Conservation (phyloP, 2,797 vertebrate species). For the Meriones psammophilus region DNA sequence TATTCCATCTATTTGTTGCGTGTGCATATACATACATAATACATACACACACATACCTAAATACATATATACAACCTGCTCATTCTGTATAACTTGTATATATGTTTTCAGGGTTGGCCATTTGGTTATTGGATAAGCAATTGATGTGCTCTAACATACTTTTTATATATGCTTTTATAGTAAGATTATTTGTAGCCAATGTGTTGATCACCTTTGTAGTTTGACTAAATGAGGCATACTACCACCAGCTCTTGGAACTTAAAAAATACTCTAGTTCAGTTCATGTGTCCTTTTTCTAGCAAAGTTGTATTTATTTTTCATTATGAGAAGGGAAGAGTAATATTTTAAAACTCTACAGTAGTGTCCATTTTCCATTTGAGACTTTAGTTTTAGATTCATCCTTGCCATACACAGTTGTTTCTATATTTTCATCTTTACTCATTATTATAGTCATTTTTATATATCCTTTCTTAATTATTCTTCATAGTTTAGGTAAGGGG, state of each 20-base stretch:
- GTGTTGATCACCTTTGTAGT: background rate
- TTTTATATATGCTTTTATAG: background rate
- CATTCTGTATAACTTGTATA: background rate
- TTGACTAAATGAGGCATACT: conserved; percentile 42
- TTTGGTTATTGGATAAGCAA: background rate
- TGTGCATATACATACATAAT: background rate
- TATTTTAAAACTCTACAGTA: conserved; percentile 24
- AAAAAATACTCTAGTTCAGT: conserved; percentile 59
- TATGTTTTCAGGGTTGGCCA: background rate
- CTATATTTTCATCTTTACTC: conserved; percentile 36
- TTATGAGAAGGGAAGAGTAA: conserved; percentile 33
- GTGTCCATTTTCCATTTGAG: conserved; percentile 28
- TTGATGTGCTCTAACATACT: background rate
- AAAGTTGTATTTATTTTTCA: conserved; percentile 45
- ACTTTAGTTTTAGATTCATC: conserved; percentile 36
- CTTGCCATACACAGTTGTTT: conserved; percentile 31
- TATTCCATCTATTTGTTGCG: background rate
- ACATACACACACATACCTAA: background rate
- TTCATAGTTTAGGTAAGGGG: background rate
- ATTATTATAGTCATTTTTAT: background rate
- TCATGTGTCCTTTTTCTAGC: conserved; percentile 1
- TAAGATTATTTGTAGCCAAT: background rate
- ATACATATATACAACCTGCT: background rate
- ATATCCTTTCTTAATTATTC: conserved; percentile 44
- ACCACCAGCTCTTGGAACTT: conserved; percentile 25